A percentile compares a stretch with the other conserved stretches of the same genome.
Evolutionary conservation across 1,140 invertebrate genomes (phyloP).

Genomic region (Heterodera schachtii): DNA sequence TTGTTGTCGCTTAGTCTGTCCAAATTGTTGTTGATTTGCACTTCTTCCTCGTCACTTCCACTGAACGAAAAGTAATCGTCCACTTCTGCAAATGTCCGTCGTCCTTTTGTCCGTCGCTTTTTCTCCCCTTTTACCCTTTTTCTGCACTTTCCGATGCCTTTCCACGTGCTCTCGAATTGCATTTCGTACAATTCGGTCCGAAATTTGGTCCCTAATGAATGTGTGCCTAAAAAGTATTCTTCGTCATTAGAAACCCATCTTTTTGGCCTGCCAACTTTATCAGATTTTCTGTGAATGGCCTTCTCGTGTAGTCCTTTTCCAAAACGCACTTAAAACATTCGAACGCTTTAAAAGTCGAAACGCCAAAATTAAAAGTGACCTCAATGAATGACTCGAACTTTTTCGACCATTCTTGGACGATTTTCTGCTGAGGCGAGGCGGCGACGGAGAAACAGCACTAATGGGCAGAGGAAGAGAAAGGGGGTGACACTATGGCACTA

Average conservation of each 20-base stretch:
- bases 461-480: too few species aligned
- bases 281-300: constrained; percentile 95
- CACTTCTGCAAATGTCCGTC: constrained; percentile 17
- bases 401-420: constrained; percentile 83
- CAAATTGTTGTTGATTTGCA: constrained; percentile 27
- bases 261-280: constrained; percentile 72
- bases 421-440: constrained; percentile 82
- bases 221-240: constrained; percentile 72
- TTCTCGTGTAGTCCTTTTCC: constrained; percentile 95
- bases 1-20: constrained; percentile 15
- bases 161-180: constrained; percentile 99
- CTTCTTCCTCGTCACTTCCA: constrained; percentile 67
- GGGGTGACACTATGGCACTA: too few species aligned
- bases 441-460: too few species aligned
- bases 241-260: background rate
- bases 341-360: background rate
- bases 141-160: constrained; percentile 68
- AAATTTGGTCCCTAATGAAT: constrained; percentile 96
- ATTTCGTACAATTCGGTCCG: constrained; percentile 93
- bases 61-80: constrained; percentile 60
- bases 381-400: constrained; percentile 76
- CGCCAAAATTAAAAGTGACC: constrained; percentile 68
- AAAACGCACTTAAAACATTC: constrained; percentile 71
- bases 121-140: constrained; percentile 44
- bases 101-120: background rate